Evolutionary conservation across 2,797 vertebrate species (phyloP).

Genomic region (Microcaecilia unicolor): DNA sequence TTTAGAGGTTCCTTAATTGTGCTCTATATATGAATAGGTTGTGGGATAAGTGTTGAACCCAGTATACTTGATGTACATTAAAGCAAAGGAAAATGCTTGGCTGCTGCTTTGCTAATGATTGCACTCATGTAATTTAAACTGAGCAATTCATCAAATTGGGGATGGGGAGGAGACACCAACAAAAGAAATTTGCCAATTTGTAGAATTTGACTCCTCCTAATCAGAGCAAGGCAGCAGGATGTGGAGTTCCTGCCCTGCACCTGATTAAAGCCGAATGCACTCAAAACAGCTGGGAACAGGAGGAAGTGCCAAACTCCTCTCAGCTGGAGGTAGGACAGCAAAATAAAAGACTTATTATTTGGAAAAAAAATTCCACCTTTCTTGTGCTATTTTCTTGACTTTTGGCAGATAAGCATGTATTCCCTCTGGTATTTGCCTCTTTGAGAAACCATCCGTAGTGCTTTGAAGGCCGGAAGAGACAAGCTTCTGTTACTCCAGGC

Average conservation of each 20-base stretch:
- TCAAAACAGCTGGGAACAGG: conserved; percentile 54
- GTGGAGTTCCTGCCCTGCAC: conserved; percentile 78
- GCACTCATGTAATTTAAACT: conserved; percentile 64
- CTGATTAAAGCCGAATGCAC: conserved; percentile 89
- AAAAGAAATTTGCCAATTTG: conserved; percentile 71
- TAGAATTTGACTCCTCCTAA: conserved; percentile 83
- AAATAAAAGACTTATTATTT: conserved; percentile 33
- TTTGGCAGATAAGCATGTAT: conserved; percentile 49
- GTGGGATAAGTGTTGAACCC: conserved; percentile 50
- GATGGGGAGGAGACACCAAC: too few relatives aligned
- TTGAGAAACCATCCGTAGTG: conserved; percentile 20
- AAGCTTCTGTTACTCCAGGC: conserved; percentile 4
- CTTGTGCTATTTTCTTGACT: conserved; percentile 51
- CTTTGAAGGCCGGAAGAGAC: conserved; percentile 25
- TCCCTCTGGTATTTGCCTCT: conserved; percentile 31
- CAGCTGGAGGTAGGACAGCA: conserved; percentile 50
- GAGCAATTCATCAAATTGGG: conserved; percentile 72
- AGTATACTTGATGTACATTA: too few relatives aligned
- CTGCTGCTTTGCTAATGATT: conserved; percentile 33
- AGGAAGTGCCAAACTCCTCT: conserved; percentile 50
- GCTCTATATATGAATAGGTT: conserved; percentile 24
- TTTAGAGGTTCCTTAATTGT: conserved; percentile 10
- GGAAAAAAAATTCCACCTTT: conserved; percentile 39
- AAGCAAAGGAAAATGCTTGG: conserved; percentile 40
- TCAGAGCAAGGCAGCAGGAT: conserved; percentile 81